phyloP scores from a whole-genome alignment of 2,797 vertebrate species.

The Xiphophorus birchmanni region DNA sequence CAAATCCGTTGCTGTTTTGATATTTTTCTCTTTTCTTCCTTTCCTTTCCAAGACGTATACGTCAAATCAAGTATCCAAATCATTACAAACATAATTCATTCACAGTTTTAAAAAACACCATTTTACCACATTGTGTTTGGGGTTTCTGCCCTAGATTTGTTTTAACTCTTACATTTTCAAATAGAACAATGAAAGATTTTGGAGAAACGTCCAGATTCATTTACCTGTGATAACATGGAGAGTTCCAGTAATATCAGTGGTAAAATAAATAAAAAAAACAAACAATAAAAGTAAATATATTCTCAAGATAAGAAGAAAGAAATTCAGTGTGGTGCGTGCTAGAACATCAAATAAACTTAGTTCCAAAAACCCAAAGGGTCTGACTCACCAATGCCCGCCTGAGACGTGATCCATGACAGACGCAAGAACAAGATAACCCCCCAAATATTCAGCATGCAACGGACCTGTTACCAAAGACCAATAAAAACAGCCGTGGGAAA shows the following conservation, averaged over 20 bases:
- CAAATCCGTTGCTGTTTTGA: neutral
- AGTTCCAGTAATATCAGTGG: neutral
- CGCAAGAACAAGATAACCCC: slow-evolving; percentile 81
- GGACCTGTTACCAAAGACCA: slow-evolving; percentile 59
- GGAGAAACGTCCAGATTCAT: too few species aligned
- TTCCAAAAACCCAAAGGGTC: neutral
- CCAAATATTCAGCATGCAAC: slow-evolving; percentile 84
- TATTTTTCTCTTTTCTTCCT: neutral
- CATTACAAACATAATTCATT: neutral
- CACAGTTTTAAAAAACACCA: neutral
- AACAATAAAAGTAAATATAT: too few species aligned
- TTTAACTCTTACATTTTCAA: too few species aligned
- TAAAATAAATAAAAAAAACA: neutral
- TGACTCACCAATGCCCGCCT: slow-evolving; percentile 78
- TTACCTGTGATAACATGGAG: too few species aligned
- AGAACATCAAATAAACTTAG: neutral
- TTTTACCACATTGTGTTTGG: too few species aligned
- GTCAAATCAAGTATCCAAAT: neutral
- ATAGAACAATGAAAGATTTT: too few species aligned
- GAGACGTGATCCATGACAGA: slow-evolving; percentile 81
- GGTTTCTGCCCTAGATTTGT: too few species aligned
- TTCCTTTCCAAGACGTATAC: neutral
- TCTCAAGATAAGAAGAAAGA: neutral
- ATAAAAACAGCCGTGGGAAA: neutral
- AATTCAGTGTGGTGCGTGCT: neutral